These are phyloP conservation scores for Laodelphax striatellus DNA, from an alignment of 1,140 invertebrate genomes.

Conservation along the genomic window DNA sequence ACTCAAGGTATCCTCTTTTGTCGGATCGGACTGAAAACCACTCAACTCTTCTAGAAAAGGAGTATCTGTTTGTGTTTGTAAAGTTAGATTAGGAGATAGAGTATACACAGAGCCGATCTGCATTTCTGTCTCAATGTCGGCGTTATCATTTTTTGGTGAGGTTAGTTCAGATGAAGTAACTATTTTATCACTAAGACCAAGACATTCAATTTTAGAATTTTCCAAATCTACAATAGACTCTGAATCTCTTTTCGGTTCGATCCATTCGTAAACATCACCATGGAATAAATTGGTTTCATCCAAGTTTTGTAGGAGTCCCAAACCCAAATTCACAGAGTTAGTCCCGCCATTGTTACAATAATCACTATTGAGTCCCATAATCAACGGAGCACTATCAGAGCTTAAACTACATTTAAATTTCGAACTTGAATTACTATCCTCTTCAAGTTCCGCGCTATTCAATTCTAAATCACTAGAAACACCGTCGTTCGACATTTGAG, in stretches of 20 bases:
- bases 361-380: not conserved
- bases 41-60: not conserved
- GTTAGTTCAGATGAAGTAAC: not conserved
- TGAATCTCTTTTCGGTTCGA: not conserved
- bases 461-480: not conserved
- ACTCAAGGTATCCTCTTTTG: too few species aligned
- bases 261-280: not conserved
- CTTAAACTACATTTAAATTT: not conserved
- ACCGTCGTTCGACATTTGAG: not conserved
- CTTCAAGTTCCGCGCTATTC: not conserved
- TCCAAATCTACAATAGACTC: not conserved
- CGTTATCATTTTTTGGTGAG: not conserved
- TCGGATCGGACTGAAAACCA: not conserved
- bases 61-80: not conserved
- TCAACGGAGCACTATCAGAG: not conserved
- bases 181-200: not conserved
- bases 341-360: not conserved
- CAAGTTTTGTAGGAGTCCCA: not conserved
- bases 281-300: not conserved
- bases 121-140: not conserved
- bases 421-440: not conserved
- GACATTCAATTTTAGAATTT: not conserved
- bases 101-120: not conserved
- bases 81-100: not conserved
- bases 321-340: not conserved